These are phyloP conservation scores for Drosophila triauraria DNA, from an alignment of 1,140 invertebrate species.

Conservation along the genomic window DNA sequence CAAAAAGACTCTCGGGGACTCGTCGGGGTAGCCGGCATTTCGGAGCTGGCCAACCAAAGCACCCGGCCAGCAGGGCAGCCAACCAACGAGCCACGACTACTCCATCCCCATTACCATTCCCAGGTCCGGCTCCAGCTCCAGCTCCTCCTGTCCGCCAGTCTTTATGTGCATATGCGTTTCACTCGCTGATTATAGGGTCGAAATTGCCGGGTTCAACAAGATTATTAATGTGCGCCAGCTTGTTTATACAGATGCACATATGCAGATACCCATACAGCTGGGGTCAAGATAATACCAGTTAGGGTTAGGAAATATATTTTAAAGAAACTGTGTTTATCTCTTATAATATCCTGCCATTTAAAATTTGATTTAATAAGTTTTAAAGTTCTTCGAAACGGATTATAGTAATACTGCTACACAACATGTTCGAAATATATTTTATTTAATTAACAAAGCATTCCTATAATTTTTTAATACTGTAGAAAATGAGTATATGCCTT, in stretches of 20 bases:
- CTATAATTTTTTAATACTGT: background rate
- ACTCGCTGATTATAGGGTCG: slow-evolving; percentile 81
- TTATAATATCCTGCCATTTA: background rate
- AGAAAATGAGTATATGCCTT: background rate
- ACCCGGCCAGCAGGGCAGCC: slow-evolving; percentile 52
- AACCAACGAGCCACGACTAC: slow-evolving; percentile 66
- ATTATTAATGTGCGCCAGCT: slow-evolving; percentile 81
- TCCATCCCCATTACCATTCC: slow-evolving; percentile 15
- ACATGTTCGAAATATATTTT: background rate
- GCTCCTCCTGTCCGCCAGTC: slow-evolving; percentile 50
- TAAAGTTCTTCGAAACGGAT: background rate
- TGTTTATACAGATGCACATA: slow-evolving; percentile 56
- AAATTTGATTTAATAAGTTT: too few relatives aligned
- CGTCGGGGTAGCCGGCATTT: slow-evolving; percentile 10
- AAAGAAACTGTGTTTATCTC: background rate
- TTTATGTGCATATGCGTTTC: slow-evolving; percentile 82
- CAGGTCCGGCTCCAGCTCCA: slow-evolving; percentile 14
- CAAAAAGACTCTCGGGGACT: slow-evolving; percentile 49
- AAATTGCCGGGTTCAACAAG: slow-evolving; percentile 82
- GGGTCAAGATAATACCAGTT: slow-evolving; percentile 19
- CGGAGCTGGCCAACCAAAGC: slow-evolving; percentile 39
- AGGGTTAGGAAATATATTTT: background rate
- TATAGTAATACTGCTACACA: background rate
- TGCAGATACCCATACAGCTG: slow-evolving; percentile 35
- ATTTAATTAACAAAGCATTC: background rate